phyloP scores from a whole-genome alignment of 2,797 vertebrate genomes.

The Coregonus ussuriensis region DNA sequence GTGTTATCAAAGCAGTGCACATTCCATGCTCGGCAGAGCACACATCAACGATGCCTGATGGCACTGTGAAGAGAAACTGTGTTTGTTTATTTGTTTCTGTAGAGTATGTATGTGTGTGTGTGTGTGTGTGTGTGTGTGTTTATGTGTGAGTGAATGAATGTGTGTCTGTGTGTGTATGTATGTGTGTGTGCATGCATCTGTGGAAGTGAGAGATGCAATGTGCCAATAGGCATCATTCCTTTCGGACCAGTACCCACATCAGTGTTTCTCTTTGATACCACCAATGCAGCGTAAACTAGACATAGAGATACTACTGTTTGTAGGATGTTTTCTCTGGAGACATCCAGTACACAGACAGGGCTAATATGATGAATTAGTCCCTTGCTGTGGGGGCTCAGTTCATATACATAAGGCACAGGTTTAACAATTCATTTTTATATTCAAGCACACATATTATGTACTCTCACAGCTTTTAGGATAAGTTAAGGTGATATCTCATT shows the following conservation, averaged over 20 bases:
- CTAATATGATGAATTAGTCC: background rate
- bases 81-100: conserved; percentile 48
- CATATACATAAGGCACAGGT: background rate
- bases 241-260: background rate
- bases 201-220: background rate
- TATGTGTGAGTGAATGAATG: background rate
- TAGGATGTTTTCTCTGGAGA: background rate
- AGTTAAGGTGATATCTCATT: no score
- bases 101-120: background rate
- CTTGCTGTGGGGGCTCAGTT: background rate
- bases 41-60: conserved; percentile 70
- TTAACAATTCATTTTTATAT: no score
- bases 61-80: conserved; percentile 58
- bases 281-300: background rate
- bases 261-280: no score
- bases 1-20: conserved; percentile 73
- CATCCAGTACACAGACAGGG: background rate
- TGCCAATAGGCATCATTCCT: background rate
- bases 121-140: conserved; percentile 3
- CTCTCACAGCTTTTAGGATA: background rate
- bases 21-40: conserved; percentile 58
- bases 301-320: background rate
- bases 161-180: conserved; percentile 6
- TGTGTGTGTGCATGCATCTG: background rate
- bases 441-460: background rate